Evolutionary conservation across 2,113 vertebrate genomes (phyloP), one percentile per base, ranked within the genome.

Genomic region (Hippocampus zosterae): DNA sequence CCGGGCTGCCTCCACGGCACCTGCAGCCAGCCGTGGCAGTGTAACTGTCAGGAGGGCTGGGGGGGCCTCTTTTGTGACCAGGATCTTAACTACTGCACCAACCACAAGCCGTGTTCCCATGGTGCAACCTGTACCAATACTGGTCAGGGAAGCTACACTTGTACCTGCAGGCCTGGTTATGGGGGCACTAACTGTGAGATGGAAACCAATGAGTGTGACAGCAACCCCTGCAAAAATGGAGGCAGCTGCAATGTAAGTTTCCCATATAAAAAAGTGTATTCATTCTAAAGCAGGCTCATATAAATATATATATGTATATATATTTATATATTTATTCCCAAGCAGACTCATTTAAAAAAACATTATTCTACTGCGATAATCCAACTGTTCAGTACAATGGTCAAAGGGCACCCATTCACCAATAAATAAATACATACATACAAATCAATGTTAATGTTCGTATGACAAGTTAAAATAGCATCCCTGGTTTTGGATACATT

Each of bases 201-300:
- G 18, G 91, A 95, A 21, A 93, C 91, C 67, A 95, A 95, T 37
- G 93, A 94, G 76, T 96, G 95, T 15, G 94, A 94, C 66, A 94
- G 93, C 83, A 95, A 94, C 86, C 95, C 95, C 0, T 97, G 95
- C 90, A 93, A 94, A 87, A 97, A 96, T 0, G 95, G 95, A 56
- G 95, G 95, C 83, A 97, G 95, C 85, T 97, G 95, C 68, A 94
- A 91, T 2, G 95, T 97, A 84, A 92, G 94, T 92, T 7, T 27
- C 5, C 56, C 56, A 33, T 5, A 0, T 37, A 3, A 15, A 27
- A 5, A 27, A 57, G 3, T 13, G 11, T 13, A 27, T 23, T 23
- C n/a, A 21, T 10, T 52, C 6, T 18, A 21, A 19, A 21, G 50
- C 13, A 15, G 5, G 6, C 4, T 48, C 44, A 48, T 42, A 33